Base-by-base conservation (phyloP, 2,113 vertebrate genomes). In the Polypterus bichir region DNA sequence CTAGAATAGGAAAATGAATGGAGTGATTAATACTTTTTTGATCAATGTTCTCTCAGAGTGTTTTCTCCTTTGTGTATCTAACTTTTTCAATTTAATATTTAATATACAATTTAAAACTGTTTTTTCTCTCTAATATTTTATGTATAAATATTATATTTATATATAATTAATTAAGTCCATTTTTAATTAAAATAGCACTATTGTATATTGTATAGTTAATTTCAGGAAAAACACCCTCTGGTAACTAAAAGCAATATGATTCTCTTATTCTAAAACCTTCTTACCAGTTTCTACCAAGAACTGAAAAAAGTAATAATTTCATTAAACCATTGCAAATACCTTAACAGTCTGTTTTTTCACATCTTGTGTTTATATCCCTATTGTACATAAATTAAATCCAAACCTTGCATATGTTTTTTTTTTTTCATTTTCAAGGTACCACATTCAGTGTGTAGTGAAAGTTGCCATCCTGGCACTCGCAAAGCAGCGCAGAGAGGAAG, bases 391-490 rank as follows among this genome's bases (percentile, higher is more conserved):
- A 27, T 27, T 27, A 27, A 2, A 27, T 52, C 3, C 10, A 2
- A 27, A 52, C 10, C 4, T 4, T 3, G 27, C 27, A 27, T 27
- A 2, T n/a, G n/a, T n/a, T n/a, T n/a, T n/a, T n/a, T 27, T 27
- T 27, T 27, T 53, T 27, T 5, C 51, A 49, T 45, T 58, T 44
- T 57, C 9, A 49, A 70, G 68, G n/a, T 64, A 51, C 68, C 68
- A 4, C 55, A 10, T 4, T 65, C 65, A 9, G 49, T 66, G 9
- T 70, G 68, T 11, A 62, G 61, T 59, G 60, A 62, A 3, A 66
- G 64, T n/a, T 70, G 68, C 44, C 54, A 53, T 62, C 68, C 65
- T 5, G 68, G 68, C 3, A 58, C 65, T 49, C 54, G 68, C 46
- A 70, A 66, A 59, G 62, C 61, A 3, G 64, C 48, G 44, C 58